phyloP scores from a whole-genome alignment of 2,797 vertebrate species.

The Pseudochirops corinnae region DNA sequence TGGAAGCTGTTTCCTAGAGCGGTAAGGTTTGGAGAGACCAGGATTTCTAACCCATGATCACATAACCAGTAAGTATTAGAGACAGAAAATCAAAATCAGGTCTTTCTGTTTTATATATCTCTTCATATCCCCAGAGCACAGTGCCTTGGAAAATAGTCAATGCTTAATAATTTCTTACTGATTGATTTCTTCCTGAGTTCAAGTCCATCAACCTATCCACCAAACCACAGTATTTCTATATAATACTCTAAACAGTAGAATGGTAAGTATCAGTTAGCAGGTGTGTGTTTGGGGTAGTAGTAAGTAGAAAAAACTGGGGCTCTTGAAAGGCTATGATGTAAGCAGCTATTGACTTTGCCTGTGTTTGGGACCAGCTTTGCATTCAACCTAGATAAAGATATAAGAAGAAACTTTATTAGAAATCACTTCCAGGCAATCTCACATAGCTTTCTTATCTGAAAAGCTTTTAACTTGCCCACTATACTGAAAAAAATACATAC shows the following conservation, averaged over 20 bases:
- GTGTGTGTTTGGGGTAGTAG: background rate
- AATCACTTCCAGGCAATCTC: background rate
- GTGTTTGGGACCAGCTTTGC: background rate
- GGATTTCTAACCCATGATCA: background rate
- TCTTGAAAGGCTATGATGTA: background rate
- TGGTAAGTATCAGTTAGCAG: background rate
- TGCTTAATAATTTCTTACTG: background rate
- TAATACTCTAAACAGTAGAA: background rate
- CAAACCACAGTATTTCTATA: background rate
- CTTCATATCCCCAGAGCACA: background rate
- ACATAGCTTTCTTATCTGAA: background rate
- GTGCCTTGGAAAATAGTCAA: background rate
- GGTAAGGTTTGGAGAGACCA: background rate
- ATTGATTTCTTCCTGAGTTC: background rate
- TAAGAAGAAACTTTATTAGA: background rate
- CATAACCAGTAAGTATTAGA: background rate
- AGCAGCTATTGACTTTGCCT: background rate
- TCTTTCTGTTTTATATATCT: background rate
- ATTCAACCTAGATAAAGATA: background rate
- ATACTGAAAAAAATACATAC: background rate
- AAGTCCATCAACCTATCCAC: background rate
- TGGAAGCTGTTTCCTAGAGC: background rate
- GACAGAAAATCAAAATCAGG: background rate
- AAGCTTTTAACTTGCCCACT: background rate
- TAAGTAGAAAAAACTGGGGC: background rate